These are phyloP conservation scores for Oasisia sp. DNA, from an alignment of 2,888 invertebrate species.

Conservation along the genomic window DNA sequence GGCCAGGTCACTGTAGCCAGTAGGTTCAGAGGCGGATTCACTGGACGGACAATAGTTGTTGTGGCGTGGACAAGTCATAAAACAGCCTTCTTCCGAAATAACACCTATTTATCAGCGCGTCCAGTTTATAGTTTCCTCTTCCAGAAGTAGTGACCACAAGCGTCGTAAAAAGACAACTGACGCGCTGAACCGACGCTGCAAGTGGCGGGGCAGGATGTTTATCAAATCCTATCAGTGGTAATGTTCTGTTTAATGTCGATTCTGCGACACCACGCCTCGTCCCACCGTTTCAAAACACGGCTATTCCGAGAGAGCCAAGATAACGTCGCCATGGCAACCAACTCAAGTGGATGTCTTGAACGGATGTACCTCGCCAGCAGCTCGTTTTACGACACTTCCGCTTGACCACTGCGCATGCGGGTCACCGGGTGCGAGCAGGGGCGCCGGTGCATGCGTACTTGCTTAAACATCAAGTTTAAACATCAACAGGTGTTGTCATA, in stretches of 20 bases:
- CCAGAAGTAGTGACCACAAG: not conserved
- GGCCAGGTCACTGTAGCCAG: not conserved
- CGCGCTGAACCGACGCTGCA: not conserved
- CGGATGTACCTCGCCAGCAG: not conserved
- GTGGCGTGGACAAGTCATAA: too few species aligned
- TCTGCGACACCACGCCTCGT: not conserved
- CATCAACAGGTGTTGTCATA: too few species aligned
- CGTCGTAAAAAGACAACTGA: not conserved
- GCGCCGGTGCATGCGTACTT: not conserved
- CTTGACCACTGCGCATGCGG: not conserved
- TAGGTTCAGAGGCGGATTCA: not conserved
- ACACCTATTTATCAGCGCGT: not conserved
- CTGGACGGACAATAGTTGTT: too few species aligned
- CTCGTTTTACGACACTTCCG: not conserved
- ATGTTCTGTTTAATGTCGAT: not conserved
- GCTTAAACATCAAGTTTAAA: too few species aligned
- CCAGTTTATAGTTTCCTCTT: not conserved
- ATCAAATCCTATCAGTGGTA: not conserved
- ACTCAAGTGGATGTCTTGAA: not conserved
- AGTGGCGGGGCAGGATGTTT: not conserved
- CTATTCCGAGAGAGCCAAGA: not conserved
- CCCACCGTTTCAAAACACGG: not conserved
- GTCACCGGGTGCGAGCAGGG: not conserved
- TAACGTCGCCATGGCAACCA: not conserved
- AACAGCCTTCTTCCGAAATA: not conserved